Conservation (phyloP, 2,797 vertebrate species). For the Eospalax fontanierii region DNA sequence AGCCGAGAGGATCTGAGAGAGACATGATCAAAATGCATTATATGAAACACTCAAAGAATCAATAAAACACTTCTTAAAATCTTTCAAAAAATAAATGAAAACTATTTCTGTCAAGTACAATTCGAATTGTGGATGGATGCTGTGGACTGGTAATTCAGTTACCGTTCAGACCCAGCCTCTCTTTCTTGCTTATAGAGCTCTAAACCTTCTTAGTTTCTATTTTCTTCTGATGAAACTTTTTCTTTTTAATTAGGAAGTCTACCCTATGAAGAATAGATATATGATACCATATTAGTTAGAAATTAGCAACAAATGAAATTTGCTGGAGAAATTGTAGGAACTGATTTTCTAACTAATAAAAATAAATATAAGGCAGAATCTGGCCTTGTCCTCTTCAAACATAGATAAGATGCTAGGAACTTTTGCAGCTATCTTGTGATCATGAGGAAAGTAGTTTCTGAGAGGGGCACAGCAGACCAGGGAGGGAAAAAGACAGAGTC, state of each 20-base stretch:
- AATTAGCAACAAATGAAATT: not conserved
- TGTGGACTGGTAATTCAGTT: not conserved
- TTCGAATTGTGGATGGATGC: constrained; percentile 9
- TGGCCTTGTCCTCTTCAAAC: not conserved
- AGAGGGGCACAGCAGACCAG: not conserved
- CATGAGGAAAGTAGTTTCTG: not conserved
- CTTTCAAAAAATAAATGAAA: constrained; percentile 40
- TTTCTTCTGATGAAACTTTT: not conserved
- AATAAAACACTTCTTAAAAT: not conserved
- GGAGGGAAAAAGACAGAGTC: not conserved
- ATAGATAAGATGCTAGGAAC: not conserved
- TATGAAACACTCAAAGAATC: too few species aligned
- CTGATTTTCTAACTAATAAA: not conserved
- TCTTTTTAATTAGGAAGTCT: not conserved
- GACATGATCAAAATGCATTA: too few species aligned
- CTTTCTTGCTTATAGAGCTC: not conserved
- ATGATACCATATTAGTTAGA: not conserved
- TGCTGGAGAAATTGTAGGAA: not conserved
- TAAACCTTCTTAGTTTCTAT: not conserved
- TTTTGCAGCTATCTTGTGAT: not conserved
- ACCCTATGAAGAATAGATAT: not conserved
- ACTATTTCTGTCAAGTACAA: not conserved
- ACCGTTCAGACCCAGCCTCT: not conserved
- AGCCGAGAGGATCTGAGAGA: too few species aligned
- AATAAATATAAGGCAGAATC: not conserved